Conservation (phyloP, 64 coral and sea anemone genomes). For the Porites lutea region DNA sequence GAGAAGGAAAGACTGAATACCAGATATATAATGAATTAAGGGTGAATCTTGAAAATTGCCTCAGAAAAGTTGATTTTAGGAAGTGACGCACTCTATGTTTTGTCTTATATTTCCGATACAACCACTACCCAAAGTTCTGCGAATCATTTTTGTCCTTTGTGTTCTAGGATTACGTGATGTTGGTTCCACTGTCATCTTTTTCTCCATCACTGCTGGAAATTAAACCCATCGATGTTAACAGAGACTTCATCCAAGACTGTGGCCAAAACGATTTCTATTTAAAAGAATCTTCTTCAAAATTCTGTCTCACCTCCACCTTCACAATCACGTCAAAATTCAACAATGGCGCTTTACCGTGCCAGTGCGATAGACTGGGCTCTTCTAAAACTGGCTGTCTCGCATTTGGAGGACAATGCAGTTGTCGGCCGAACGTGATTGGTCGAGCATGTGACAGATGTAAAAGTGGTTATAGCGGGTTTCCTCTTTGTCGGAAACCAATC, state of each 20-base stretch:
- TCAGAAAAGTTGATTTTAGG: too few species aligned
- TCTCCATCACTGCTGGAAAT: slow-evolving; percentile 67
- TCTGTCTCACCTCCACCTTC: slow-evolving; percentile 88
- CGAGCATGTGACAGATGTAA: slow-evolving; percentile 90
- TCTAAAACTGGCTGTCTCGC: slow-evolving; percentile 70
- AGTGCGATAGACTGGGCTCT: slow-evolving; percentile 83
- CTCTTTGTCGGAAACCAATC: slow-evolving; percentile 1
- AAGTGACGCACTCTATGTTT: not conserved
- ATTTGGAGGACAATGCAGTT: slow-evolving; percentile 91
- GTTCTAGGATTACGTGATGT: slow-evolving; percentile 87
- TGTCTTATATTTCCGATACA: not conserved
- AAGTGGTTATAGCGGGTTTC: slow-evolving; percentile 87
- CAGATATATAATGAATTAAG: too few species aligned
- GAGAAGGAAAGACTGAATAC: too few species aligned
- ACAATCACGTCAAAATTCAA: slow-evolving; percentile 82
- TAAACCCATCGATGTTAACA: slow-evolving; percentile 74
- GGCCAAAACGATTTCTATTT: slow-evolving; percentile 55
- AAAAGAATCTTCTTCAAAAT: slow-evolving; percentile 70
- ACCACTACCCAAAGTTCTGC: too few species aligned
- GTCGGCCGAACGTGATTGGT: slow-evolving; percentile 90
- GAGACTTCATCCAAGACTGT: slow-evolving; percentile 85
- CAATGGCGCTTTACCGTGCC: slow-evolving; percentile 67
- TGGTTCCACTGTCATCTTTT: slow-evolving; percentile 81
- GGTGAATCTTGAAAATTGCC: too few species aligned
- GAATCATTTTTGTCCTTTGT: slow-evolving; percentile 1